A percentile compares a stretch with the other conserved stretches of the same genome.
phyloP scores from a whole-genome alignment of 2,888 invertebrate species.

The Halictus quadricinctus region DNA sequence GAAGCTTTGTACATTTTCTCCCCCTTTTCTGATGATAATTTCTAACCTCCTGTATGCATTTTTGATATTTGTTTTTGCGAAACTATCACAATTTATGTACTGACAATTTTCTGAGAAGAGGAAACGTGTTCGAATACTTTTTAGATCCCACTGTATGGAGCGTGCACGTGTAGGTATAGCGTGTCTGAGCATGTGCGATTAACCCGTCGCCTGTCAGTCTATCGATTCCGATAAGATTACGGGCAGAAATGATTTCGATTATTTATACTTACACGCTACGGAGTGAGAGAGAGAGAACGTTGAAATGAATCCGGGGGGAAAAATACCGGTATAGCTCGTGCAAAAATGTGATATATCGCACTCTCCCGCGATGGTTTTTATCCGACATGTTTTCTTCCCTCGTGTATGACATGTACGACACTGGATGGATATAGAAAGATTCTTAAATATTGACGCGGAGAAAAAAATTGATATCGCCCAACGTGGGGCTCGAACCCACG shows the following conservation, averaged over 20 bases:
- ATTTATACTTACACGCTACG: slow-evolving; percentile 26
- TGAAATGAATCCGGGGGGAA: slow-evolving; percentile 3
- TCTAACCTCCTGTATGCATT: too few relatives aligned
- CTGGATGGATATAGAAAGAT: not conserved
- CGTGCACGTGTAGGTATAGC: not conserved
- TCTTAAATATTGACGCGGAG: slow-evolving; percentile 20
- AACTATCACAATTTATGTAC: too few relatives aligned
- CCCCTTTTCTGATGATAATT: too few relatives aligned
- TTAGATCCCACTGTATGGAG: too few relatives aligned
- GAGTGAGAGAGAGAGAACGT: slow-evolving; percentile 11
- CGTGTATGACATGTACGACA: not conserved
- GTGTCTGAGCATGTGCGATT: not conserved
- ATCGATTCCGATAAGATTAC: slow-evolving; percentile 61
- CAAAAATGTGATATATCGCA: not conserved
- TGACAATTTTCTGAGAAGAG: too few relatives aligned
- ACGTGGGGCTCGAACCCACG: slow-evolving; percentile 78
- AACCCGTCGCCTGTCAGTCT: slow-evolving; percentile 26
- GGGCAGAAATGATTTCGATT: slow-evolving; percentile 36
- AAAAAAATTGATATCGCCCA: slow-evolving; percentile 61
- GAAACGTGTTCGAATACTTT: not conserved
- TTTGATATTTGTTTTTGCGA: too few relatives aligned
- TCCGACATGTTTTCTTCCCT: not conserved
- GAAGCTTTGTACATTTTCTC: too few relatives aligned
- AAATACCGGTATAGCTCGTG: slow-evolving; percentile 39
- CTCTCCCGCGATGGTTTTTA: not conserved